phyloP scores from a whole-genome alignment of 2,888 invertebrate species.

The Xylota sylvarum region DNA sequence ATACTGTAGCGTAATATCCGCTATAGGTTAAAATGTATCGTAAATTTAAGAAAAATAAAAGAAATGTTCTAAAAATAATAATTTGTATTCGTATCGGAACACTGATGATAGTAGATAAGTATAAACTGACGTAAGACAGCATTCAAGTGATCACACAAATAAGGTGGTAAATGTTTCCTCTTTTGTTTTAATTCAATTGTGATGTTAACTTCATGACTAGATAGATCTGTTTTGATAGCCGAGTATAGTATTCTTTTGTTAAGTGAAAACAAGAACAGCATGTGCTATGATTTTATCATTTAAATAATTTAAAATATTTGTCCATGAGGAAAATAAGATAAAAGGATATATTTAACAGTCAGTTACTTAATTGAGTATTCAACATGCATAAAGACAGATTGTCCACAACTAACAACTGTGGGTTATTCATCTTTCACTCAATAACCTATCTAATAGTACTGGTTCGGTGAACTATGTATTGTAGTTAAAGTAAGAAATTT shows the following conservation, averaged over 20 bases:
- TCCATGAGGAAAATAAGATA: no score
- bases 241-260: neutral
- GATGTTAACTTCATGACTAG: neutral
- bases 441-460: no score
- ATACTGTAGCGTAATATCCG: neutral
- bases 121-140: slow-evolving; percentile 5
- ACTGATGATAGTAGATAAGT: neutral
- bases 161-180: neutral
- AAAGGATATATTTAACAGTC: no score
- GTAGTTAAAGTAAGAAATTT: no score
- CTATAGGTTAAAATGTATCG: neutral
- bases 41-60: neutral
- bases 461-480: no score
- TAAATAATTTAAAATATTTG: neutral
- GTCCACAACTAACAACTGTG: no score
- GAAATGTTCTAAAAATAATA: neutral
- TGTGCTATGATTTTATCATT: neutral
- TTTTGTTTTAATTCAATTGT: neutral
- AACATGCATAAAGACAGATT: no score
- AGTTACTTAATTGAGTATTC: no score
- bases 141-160: neutral
- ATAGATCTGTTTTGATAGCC: slow-evolving; percentile 24
- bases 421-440: no score
- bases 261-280: neutral
- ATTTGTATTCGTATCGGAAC: neutral